Evolutionary conservation across 2,888 invertebrate genomes (phyloP).

Genomic region (Drosophila limbata): DNA sequence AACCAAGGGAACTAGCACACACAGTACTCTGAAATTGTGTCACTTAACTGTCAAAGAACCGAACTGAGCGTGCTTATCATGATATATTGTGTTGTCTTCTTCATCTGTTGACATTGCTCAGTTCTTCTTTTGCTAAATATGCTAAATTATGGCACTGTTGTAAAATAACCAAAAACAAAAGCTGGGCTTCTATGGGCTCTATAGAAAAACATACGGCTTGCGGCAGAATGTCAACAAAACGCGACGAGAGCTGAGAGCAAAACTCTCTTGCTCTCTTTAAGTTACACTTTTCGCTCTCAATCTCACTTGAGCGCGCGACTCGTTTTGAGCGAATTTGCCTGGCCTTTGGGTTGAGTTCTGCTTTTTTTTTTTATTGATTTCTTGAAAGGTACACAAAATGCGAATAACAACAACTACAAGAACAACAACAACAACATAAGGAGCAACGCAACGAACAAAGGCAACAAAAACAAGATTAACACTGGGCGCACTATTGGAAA

Average conservation of each 20-base stretch:
- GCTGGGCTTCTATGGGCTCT: slow-evolving; percentile 25
- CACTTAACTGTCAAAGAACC: slow-evolving; percentile 64
- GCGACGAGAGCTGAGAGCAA: slow-evolving; percentile 30
- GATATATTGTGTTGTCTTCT: slow-evolving; percentile 33
- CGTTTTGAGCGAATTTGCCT: slow-evolving; percentile 75
- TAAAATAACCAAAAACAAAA: slow-evolving; percentile 15
- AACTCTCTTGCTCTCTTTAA: slow-evolving; percentile 24
- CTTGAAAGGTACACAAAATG: slow-evolving; percentile 83
- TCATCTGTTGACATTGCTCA: slow-evolving; percentile 7
- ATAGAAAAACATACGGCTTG: slow-evolving; percentile 28
- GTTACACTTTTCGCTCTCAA: slow-evolving; percentile 20
- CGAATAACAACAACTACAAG: slow-evolving; percentile 73
- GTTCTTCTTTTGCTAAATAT: slow-evolving; percentile 60
- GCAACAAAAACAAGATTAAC: slow-evolving; percentile 34
- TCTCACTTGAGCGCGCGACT: slow-evolving; percentile 49
- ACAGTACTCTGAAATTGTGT: slow-evolving; percentile 61
- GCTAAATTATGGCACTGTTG: slow-evolving; percentile 54
- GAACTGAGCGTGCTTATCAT: slow-evolving; percentile 32
- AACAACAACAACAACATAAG: slow-evolving; percentile 45
- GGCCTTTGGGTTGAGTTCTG: slow-evolving; percentile 70
- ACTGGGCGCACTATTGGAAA: slow-evolving; percentile 33
- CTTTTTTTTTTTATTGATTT: slow-evolving; percentile 84
- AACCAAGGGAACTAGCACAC: slow-evolving; percentile 34
- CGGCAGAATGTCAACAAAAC: slow-evolving; percentile 74
- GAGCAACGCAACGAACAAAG: slow-evolving; percentile 56